phyloP scores from a whole-genome alignment of 1,140 invertebrate species.

The Orchestia grillus region DNA sequence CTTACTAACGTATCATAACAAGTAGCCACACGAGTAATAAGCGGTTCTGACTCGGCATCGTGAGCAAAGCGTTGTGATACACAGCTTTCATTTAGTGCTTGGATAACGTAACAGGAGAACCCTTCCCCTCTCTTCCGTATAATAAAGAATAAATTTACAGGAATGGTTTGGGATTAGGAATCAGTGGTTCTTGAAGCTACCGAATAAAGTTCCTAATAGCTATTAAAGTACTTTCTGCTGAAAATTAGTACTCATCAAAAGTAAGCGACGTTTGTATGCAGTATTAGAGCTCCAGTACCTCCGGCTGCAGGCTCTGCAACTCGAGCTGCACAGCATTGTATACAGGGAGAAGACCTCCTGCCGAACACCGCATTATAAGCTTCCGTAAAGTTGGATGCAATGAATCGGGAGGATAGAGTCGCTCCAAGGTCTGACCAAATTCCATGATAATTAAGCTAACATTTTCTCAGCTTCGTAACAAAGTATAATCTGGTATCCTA shows the following conservation, averaged over 20 bases:
- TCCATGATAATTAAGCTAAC: background rate
- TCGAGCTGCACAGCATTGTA: background rate
- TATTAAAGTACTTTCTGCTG: slow-evolving; percentile 8
- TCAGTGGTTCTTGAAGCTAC: background rate
- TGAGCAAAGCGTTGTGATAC: background rate
- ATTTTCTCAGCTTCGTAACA: background rate
- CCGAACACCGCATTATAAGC: background rate
- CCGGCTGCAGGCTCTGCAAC: background rate
- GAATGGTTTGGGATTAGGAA: slow-evolving; percentile 10
- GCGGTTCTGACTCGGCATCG: background rate
- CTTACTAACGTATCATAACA: background rate
- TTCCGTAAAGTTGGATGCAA: background rate
- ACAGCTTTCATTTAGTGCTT: background rate
- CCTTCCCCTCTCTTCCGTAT: background rate
- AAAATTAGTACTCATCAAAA: background rate
- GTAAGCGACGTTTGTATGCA: background rate
- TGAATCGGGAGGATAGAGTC: background rate
- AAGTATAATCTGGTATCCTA: background rate
- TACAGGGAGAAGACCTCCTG: background rate
- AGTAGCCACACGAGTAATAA: background rate
- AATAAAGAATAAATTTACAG: background rate
- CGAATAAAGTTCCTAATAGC: slow-evolving; percentile 5
- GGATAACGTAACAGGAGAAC: background rate
- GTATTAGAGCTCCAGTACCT: slow-evolving; percentile 24
- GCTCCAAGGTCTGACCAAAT: background rate